These are phyloP conservation scores for Chironomus tentans DNA, from an alignment of 2,888 invertebrate species.

Conservation along the genomic window DNA sequence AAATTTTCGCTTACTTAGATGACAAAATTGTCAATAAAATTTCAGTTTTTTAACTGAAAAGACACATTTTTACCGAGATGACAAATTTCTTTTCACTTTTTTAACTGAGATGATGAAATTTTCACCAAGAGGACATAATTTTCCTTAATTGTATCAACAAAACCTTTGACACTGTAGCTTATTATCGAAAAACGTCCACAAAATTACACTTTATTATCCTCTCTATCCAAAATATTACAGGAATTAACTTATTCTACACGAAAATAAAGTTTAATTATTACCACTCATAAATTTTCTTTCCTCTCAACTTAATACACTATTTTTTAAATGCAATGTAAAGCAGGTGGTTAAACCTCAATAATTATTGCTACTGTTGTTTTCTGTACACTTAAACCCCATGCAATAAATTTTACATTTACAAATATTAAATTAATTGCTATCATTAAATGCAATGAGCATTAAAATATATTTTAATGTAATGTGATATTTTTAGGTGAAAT, in stretches of 20 bases:
- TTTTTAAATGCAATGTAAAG: too few relatives aligned
- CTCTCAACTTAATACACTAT: not conserved
- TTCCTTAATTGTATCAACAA: too few relatives aligned
- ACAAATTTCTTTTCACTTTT: too few relatives aligned
- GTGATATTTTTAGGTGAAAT: not conserved
- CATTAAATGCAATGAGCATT: not conserved
- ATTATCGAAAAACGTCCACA: not conserved
- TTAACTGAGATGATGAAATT: too few relatives aligned
- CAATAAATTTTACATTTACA: not conserved
- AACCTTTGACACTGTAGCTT: too few relatives aligned
- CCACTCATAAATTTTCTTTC: not conserved
- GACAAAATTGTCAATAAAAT: too few relatives aligned
- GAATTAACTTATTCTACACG: too few relatives aligned
- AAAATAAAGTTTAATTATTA: too few relatives aligned
- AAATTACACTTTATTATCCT: not conserved
- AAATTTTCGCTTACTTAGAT: too few relatives aligned
- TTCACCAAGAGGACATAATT: too few relatives aligned
- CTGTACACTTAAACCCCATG: not conserved
- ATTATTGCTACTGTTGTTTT: not conserved
- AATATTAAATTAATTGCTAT: constrained; percentile 7
- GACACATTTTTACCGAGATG: too few relatives aligned
- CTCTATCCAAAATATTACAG: not conserved
- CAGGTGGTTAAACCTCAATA: not conserved
- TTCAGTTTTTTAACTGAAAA: too few relatives aligned
- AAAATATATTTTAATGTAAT: not conserved